Evolutionary conservation across 2,113 vertebrate genomes (phyloP).

Genomic region (Ascaphus truei): DNA sequence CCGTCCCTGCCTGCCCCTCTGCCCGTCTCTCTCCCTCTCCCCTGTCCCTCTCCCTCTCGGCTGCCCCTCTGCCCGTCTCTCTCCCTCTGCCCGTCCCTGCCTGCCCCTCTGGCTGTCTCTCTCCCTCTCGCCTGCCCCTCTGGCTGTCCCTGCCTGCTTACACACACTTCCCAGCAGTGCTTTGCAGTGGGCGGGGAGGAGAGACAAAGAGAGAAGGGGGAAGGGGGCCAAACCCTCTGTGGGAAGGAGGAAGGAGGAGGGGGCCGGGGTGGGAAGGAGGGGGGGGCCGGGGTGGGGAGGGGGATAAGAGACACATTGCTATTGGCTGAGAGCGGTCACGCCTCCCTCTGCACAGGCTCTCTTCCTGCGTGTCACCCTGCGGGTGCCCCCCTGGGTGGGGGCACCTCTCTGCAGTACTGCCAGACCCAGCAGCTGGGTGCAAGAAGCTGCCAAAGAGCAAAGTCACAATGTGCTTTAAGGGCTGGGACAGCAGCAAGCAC

Average conservation of each 20-base stretch:
- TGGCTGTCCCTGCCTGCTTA: background rate
- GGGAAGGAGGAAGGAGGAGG: background rate
- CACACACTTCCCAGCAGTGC: slow-evolving; percentile 81
- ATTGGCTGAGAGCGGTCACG: background rate
- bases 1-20: too few species aligned
- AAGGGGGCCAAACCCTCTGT: background rate
- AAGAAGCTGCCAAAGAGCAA: too few species aligned
- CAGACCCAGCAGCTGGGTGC: too few species aligned
- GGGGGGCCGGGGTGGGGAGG: background rate
- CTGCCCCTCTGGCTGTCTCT: too few species aligned
- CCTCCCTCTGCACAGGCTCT: slow-evolving; percentile 21
- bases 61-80: background rate
- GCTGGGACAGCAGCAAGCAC: too few species aligned
- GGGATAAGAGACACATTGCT: too few species aligned
- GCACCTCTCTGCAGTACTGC: too few species aligned
- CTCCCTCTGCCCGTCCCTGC: background rate
- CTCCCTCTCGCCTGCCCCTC: too few species aligned
- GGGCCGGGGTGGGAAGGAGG: background rate
- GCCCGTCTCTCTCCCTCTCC: too few species aligned
- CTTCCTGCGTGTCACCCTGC: background rate
- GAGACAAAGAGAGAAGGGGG: slow-evolving; percentile 45
- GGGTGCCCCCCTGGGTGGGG: background rate
- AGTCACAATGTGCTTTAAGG: too few species aligned
- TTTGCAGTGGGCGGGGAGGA: slow-evolving; percentile 73
- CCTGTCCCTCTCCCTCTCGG: too few species aligned